phyloP scores from a whole-genome alignment of 92 coral and sea anemone species.

The Umimayanthus chanpuru region DNA sequence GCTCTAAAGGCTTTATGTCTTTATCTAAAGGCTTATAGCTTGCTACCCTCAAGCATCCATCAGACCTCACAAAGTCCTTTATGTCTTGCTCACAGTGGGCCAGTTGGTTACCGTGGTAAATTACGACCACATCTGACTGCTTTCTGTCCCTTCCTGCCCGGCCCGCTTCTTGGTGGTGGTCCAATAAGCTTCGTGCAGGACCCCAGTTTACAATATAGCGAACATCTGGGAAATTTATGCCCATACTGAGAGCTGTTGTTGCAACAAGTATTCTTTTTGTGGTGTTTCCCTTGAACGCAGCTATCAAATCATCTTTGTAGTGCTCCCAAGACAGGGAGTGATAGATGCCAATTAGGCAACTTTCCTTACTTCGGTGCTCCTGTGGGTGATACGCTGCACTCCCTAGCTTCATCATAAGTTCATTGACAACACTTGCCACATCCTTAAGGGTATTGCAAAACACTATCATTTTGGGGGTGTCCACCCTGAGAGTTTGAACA shows the following conservation, averaged over 20 bases:
- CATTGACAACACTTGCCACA: slow-evolving; percentile 43
- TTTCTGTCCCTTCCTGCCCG: slow-evolving; percentile 21
- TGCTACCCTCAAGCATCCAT: slow-evolving; percentile 61
- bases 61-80: slow-evolving; percentile 56
- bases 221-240: slow-evolving; percentile 51
- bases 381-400: slow-evolving; percentile 19
- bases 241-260: slow-evolving; percentile 54
- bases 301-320: slow-evolving; percentile 23
- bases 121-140: slow-evolving; percentile 29
- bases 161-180: slow-evolving; percentile 52
- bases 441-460: slow-evolving; percentile 36
- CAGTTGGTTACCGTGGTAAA: slow-evolving; percentile 62
- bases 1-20: slow-evolving; percentile 24
- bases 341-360: slow-evolving; percentile 44
- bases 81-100: slow-evolving; percentile 54
- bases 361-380: not conserved
- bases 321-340: slow-evolving; percentile 37
- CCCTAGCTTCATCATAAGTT: slow-evolving; percentile 43
- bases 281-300: slow-evolving; percentile 28
- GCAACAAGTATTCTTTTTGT: slow-evolving; percentile 43
- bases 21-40: slow-evolving; percentile 62
- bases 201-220: slow-evolving; percentile 51
- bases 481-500: not conserved
- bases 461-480: slow-evolving; percentile 10
- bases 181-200: slow-evolving; percentile 48